These are phyloP conservation scores for Pyrgus malvae DNA, from an alignment of 2,888 invertebrate species.

Conservation along the genomic window DNA sequence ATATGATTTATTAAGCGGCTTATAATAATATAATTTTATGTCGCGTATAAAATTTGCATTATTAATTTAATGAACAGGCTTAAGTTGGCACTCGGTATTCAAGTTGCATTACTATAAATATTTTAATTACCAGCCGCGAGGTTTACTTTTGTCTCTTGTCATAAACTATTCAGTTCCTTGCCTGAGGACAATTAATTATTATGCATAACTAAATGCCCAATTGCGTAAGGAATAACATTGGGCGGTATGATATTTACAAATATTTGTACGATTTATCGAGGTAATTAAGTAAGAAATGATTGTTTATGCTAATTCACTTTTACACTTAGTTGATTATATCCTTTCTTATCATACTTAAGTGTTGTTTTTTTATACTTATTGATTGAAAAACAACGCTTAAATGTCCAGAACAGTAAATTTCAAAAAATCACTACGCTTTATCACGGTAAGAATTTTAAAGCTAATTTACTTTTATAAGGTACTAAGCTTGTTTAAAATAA, in stretches of 20 bases:
- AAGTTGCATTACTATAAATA: conserved; percentile 22
- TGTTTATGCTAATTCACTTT: too few species aligned
- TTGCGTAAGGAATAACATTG: conserved; percentile 10
- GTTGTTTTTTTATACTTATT: too few species aligned
- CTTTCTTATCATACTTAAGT: too few species aligned
- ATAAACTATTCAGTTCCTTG: conserved; percentile 20
- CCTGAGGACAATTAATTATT: conserved; percentile 20
- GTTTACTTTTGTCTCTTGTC: conserved; percentile 18
- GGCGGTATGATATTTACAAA: background rate
- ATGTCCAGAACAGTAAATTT: too few species aligned
- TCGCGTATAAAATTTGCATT: conserved; percentile 25
- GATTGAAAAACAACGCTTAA: too few species aligned
- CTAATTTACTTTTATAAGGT: too few species aligned
- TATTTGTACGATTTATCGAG: too few species aligned
- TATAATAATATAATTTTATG: conserved; percentile 45
- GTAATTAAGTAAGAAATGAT: too few species aligned
- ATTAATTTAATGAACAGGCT: conserved; percentile 21
- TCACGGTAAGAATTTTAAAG: too few species aligned
- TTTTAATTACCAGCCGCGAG: conserved; percentile 19
- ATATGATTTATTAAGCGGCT: conserved; percentile 49
- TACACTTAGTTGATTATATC: too few species aligned
- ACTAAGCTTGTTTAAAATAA: too few species aligned
- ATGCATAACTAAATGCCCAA: conserved; percentile 23
- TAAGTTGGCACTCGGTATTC: conserved; percentile 19
- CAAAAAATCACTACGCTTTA: too few species aligned